Base-by-base conservation (phyloP, 2,888 invertebrate genomes). In the Mimas tiliae region DNA sequence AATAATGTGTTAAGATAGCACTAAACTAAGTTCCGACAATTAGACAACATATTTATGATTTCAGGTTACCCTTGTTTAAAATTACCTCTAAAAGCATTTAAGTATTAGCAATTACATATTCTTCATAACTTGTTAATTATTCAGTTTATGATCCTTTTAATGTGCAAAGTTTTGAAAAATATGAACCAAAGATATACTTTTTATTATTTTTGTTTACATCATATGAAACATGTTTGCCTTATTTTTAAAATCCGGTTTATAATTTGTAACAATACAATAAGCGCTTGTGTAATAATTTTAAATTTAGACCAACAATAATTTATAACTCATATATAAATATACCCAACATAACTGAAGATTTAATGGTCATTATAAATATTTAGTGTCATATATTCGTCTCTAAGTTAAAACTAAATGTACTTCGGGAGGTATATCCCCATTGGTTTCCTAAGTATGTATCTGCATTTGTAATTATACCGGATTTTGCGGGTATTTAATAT, bases 11-110 rank as follows among this genome's bases (percentile, higher is more conserved):
- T 27, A 27, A 27, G 4, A 27, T n/a, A 27, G 1, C 4, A 27
- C 27, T 3, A 27, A 27, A 27, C 27, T 27, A 27, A 3, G 4
- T 27, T 27, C 27, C 27, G 27, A 27, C 2, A 27, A 27, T 27
- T 27, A 27, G 27, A 42, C 42, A 42, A 42, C 42, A 42, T 42
- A 7, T 42, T 42, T 8, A 33, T 33, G 14, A 53, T n/a, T 33
- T n/a, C 27, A 3, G 1, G 14, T 34, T 53, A 33, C 6, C 2
- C n/a, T 11, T 38, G 16, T 16, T 38, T 33, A 3, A 27, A 38
- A 55, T 55, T n/a, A 55, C 38, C 55, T 55, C 55, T 55, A 14
- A 55, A n/a, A 55, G 55, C 55, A 55, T 55, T 55, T 55, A 55
- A n/a, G 38, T 19, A 38, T 11, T 21, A 51, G 48, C 48, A 48